Conservation (phyloP, 2,113 vertebrate species). For the Lucifuga dentata region DNA sequence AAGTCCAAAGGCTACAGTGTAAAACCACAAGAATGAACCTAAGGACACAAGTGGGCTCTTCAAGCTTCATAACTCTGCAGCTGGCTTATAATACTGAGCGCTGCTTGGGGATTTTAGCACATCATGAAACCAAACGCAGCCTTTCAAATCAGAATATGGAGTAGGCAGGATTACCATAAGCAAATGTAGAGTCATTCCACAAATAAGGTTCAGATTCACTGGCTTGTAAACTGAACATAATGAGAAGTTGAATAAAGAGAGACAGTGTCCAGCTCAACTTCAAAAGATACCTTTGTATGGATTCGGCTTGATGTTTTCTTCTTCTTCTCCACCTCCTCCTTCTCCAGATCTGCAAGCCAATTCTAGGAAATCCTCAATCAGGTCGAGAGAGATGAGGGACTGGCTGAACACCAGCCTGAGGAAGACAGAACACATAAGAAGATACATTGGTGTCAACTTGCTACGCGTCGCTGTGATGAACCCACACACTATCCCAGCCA, state of each 20-base stretch:
- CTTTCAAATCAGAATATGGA: conserved; percentile 2
- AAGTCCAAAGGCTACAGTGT: conserved; percentile 30
- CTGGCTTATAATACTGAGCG: conserved; percentile 3
- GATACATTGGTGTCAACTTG: conserved; percentile 14
- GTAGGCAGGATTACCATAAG: neutral
- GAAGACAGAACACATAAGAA: conserved; percentile 18
- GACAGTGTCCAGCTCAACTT: neutral
- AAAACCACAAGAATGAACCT: conserved; percentile 50
- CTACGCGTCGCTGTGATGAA: neutral
- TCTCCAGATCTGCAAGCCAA: conserved; percentile 89
- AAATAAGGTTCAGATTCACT: neutral
- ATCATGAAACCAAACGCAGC: conserved; percentile 22
- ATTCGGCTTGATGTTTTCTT: no score
- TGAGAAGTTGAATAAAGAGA: neutral
- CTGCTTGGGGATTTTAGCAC: conserved; percentile 13
- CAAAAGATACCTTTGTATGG: conserved; percentile 93
- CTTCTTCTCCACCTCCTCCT: no score
- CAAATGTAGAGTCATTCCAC: neutral
- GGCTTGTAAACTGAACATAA: neutral
- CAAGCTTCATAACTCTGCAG: conserved; percentile 14
- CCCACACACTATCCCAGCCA: neutral
- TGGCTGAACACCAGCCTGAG: conserved; percentile 97
- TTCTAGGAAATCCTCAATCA: conserved; percentile 98
- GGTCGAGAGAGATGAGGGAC: conserved; percentile 97
- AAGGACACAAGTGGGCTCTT: conserved; percentile 2